phyloP scores from a whole-genome alignment of 2,797 vertebrate genomes.

The Cossypha heuglini region DNA sequence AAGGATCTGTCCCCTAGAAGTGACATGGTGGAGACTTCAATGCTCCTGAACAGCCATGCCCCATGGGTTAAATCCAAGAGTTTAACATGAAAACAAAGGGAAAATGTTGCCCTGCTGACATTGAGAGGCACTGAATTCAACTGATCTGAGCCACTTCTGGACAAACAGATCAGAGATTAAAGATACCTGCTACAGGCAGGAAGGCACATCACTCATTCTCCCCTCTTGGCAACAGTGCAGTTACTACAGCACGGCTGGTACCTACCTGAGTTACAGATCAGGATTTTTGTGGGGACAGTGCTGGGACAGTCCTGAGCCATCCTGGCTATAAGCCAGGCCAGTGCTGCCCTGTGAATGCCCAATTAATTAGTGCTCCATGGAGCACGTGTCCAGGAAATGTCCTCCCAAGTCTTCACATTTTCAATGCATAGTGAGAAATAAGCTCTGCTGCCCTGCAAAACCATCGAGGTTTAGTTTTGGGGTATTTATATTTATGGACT shows the following conservation, averaged over 20 bases:
- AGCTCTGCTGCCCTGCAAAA: not conserved
- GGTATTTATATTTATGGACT: not conserved
- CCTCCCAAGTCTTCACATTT: not conserved
- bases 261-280: fast-evolving
- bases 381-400: not conserved
- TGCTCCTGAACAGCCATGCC: not conserved
- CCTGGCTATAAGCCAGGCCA: not conserved
- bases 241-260: not conserved
- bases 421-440: not conserved
- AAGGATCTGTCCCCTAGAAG: not conserved
- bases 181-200: not conserved
- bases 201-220: not conserved
- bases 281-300: not conserved
- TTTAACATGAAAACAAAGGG: not conserved
- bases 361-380: not conserved
- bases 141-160: not conserved
- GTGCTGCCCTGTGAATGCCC: not conserved
- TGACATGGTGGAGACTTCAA: not conserved
- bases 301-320: not conserved
- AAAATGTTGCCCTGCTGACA: not conserved
- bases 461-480: not conserved
- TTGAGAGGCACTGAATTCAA: not conserved
- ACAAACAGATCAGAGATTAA: not conserved
- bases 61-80: not conserved
- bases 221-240: not conserved